Evolutionary conservation across 1,140 invertebrate genomes (phyloP).

Genomic region (Melipona quadrifasciata): DNA sequence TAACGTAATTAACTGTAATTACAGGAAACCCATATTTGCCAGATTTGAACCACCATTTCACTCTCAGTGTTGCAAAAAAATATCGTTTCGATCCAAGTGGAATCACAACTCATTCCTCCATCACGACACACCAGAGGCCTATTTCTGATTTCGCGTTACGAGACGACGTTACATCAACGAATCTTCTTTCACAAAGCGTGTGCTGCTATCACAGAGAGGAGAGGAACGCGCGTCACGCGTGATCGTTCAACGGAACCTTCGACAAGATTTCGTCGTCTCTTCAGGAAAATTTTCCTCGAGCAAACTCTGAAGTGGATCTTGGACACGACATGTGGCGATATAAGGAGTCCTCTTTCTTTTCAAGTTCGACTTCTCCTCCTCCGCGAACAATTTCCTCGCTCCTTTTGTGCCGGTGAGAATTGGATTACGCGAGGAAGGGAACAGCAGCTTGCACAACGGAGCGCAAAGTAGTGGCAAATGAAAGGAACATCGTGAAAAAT

Average conservation of each 20-base stretch:
- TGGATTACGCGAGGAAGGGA: conserved; percentile 72
- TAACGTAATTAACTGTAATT: no score
- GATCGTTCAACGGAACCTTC: conserved; percentile 34
- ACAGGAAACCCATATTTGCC: no score
- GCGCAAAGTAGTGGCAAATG: not conserved
- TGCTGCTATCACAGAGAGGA: not conserved
- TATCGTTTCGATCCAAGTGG: not conserved
- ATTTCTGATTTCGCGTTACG: conserved; percentile 21
- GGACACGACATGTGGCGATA: conserved; percentile 60
- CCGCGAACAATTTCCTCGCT: conserved; percentile 61
- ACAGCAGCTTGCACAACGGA: conserved; percentile 62
- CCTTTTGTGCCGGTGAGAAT: conserved; percentile 66
- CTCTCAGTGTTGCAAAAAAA: not conserved
- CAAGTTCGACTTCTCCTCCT: conserved; percentile 49
- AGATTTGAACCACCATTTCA: no score
- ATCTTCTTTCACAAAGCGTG: not conserved
- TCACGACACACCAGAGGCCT: not conserved
- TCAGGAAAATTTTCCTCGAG: conserved; percentile 24
- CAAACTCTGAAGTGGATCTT: conserved; percentile 49
- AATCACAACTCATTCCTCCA: not conserved
- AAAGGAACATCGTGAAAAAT: not conserved
- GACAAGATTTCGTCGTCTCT: conserved; percentile 24
- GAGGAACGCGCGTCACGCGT: not conserved
- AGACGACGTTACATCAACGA: not conserved
- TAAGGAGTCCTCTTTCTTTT: conserved; percentile 50